Conservation (phyloP, 2,888 invertebrate species). For the Drosophila borborema region DNA sequence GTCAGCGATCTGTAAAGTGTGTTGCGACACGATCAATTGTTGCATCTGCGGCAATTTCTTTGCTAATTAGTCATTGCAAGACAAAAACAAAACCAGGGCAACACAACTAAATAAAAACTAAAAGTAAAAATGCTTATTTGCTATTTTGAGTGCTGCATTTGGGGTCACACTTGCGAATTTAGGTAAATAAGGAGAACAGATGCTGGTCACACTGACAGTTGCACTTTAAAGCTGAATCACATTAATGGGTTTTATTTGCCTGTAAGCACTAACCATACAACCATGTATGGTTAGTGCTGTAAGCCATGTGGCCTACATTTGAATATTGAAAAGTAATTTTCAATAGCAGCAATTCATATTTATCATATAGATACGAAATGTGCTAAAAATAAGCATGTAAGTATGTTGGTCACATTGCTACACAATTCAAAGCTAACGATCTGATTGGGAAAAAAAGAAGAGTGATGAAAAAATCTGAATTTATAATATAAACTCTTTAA, state of each 20-base stretch:
- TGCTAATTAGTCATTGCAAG: constrained; percentile 38
- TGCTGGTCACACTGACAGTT: constrained; percentile 31
- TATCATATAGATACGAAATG: not conserved
- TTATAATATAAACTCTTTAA: constrained; percentile 16
- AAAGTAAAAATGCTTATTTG: constrained; percentile 25
- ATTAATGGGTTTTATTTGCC: not conserved
- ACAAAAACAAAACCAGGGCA: constrained; percentile 3
- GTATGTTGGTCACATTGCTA: not conserved
- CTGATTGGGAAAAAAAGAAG: not conserved
- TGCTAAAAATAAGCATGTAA: not conserved
- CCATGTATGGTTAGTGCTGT: too few relatives aligned
- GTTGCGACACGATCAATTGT: constrained; percentile 38
- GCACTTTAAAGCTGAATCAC: not conserved
- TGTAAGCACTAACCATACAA: too few relatives aligned
- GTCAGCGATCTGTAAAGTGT: constrained; percentile 46
- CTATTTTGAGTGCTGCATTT: not conserved
- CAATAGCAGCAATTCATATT: too few relatives aligned
- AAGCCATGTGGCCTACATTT: too few relatives aligned
- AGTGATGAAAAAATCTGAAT: not conserved
- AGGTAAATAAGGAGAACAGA: too few relatives aligned
- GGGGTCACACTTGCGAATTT: constrained; percentile 1
- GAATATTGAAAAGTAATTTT: too few relatives aligned
- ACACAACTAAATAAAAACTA: not conserved
- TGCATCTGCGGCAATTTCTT: constrained; percentile 46
- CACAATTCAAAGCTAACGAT: constrained; percentile 22